phyloP scores from a whole-genome alignment of 53 echinoderm and acorn worm species.

The Actinopyga echinites region DNA sequence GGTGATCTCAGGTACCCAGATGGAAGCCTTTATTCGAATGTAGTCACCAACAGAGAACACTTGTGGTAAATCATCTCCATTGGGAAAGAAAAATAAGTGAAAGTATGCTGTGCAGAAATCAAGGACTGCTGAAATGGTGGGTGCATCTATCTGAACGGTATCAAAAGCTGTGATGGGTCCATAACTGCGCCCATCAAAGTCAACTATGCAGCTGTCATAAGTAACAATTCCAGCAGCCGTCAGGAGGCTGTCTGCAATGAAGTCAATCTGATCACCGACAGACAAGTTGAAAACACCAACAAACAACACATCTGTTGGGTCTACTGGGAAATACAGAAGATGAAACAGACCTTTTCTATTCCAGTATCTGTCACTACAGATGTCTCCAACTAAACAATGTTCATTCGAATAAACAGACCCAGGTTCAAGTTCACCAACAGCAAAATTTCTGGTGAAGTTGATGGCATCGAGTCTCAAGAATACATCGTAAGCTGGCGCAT shows the following conservation, averaged over 20 bases:
- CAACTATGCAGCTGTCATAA: slow-evolving; percentile 73
- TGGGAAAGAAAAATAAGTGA: slow-evolving; percentile 25
- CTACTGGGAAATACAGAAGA: slow-evolving; percentile 60
- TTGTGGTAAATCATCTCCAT: slow-evolving; percentile 43
- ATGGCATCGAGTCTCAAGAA: slow-evolving; percentile 64
- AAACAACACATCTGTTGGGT: slow-evolving; percentile 57
- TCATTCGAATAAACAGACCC: slow-evolving; percentile 15
- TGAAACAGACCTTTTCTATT: slow-evolving; percentile 62
- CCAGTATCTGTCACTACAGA: slow-evolving; percentile 55
- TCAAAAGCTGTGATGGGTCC: slow-evolving; percentile 58
- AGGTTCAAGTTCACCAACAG: slow-evolving; percentile 29
- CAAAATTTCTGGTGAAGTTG: slow-evolving; percentile 63
- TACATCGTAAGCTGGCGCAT: slow-evolving; percentile 71
- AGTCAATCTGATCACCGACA: slow-evolving; percentile 70
- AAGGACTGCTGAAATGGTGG: slow-evolving; percentile 56
- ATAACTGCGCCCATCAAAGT: slow-evolving; percentile 66
- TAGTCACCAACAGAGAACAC: slow-evolving; percentile 77
- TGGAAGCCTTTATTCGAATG: slow-evolving; percentile 54
- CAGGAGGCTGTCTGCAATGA: slow-evolving; percentile 73
- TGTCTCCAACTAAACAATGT: slow-evolving; percentile 7
- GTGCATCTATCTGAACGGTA: slow-evolving; percentile 65
- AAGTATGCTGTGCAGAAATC: slow-evolving; percentile 64
- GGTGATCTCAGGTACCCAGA: slow-evolving; percentile 76
- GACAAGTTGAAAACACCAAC: slow-evolving; percentile 66
- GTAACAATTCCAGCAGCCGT: slow-evolving; percentile 49